A percentile compares a stretch with the other conserved stretches of the same genome.
Conservation (phyloP, 1,140 invertebrate species). For the Eubasilissa regina region DNA sequence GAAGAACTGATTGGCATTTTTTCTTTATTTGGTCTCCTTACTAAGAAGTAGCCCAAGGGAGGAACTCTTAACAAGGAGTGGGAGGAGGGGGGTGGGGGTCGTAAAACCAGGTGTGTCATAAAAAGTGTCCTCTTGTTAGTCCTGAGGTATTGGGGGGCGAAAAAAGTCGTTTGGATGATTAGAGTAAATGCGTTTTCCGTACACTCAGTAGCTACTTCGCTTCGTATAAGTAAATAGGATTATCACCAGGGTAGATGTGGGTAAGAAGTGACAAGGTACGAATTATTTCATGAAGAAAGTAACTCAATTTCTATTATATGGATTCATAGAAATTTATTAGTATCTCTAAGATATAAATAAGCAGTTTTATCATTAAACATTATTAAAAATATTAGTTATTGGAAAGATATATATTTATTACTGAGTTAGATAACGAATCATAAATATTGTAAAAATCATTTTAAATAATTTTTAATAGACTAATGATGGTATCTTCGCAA, state of each 20-base stretch:
- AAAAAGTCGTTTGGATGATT: constrained; percentile 59
- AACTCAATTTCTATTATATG: no score
- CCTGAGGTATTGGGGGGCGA: constrained; percentile 34
- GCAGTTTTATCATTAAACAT: no score
- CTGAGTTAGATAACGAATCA: no score
- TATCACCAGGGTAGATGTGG: background rate
- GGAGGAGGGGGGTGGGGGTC: constrained; percentile 6
- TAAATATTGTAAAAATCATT: no score
- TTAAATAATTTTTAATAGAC: no score
- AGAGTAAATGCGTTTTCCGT: constrained; percentile 52
- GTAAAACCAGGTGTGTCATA: constrained; percentile 59
- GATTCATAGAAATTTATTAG: no score
- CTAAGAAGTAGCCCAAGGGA: constrained; percentile 18
- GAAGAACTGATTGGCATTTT: background rate
- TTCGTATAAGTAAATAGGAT: constrained; percentile 9
- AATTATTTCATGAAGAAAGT: no score
- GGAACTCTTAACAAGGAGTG: background rate
- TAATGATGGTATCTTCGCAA: no score
- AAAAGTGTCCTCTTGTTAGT: constrained; percentile 53
- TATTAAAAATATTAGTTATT: no score
- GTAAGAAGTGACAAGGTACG: no score
- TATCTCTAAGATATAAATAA: no score
- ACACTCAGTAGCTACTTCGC: constrained; percentile 13
- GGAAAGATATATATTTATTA: no score
- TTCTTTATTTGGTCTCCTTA: constrained; percentile 2